These are phyloP conservation scores for Drosophila auraria DNA, from an alignment of 1,140 invertebrate species.

Conservation along the genomic window DNA sequence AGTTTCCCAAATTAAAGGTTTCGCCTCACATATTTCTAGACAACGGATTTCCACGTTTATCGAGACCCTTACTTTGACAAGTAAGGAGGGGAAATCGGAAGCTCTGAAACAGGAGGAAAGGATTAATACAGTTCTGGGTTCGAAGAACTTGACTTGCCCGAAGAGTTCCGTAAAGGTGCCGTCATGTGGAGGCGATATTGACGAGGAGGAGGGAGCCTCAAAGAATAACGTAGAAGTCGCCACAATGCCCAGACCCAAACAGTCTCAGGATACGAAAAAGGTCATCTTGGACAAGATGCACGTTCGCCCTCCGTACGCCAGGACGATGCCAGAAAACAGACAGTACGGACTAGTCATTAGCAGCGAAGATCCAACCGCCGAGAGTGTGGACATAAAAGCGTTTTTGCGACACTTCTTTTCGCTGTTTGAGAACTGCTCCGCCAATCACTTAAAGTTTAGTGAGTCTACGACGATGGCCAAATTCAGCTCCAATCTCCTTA, in stretches of 20 bases:
- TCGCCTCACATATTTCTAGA: neutral
- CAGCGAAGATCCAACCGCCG: neutral
- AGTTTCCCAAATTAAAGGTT: too few relatives aligned
- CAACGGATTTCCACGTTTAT: neutral
- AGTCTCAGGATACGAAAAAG: neutral
- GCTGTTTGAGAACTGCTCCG: constrained; percentile 7
- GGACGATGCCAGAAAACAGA: constrained; percentile 35
- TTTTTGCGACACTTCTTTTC: constrained; percentile 36
- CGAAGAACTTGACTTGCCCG: neutral
- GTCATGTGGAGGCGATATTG: neutral
- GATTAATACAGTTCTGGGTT: neutral
- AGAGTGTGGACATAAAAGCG: neutral
- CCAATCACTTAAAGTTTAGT: constrained; percentile 24
- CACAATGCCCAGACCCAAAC: too few relatives aligned
- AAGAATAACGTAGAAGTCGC: neutral
- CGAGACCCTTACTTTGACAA: neutral
- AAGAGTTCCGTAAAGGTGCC: neutral
- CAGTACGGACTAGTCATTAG: constrained; percentile 34
- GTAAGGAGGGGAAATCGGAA: neutral
- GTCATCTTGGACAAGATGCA: neutral
- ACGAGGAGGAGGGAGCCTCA: neutral
- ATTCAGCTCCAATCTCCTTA: constrained; percentile 15
- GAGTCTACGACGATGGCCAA: constrained; percentile 18
- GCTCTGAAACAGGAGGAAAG: neutral
- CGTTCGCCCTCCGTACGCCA: constrained; percentile 11